Evolutionary conservation across 2,888 invertebrate genomes (phyloP).

Genomic region (Eudiplozoon nipponicum): DNA sequence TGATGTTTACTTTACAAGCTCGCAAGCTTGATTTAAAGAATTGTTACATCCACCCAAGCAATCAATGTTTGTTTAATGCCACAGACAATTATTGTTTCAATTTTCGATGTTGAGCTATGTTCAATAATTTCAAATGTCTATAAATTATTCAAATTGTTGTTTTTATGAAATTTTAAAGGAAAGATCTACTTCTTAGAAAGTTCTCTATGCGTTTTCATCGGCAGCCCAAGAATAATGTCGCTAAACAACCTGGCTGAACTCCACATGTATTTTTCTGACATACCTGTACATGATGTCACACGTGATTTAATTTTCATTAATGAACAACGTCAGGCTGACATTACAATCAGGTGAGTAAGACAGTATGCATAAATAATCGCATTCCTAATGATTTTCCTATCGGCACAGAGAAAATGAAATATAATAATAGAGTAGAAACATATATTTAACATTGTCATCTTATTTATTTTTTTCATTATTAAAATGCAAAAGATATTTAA

Average conservation of each 20-base stretch:
- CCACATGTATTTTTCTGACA: conserved; percentile 22
- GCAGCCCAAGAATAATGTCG: conserved; percentile 22
- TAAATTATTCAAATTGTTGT: no score
- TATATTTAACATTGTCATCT: background rate
- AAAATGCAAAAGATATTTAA: conserved; percentile 12
- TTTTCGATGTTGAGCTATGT: no score
- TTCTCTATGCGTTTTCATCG: conserved; percentile 21
- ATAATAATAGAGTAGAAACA: background rate
- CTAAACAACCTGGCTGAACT: conserved; percentile 22
- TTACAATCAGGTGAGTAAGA: conserved; percentile 22
- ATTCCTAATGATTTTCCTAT: background rate
- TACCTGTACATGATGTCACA: conserved; percentile 24
- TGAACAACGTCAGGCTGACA: conserved; percentile 24
- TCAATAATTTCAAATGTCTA: no score
- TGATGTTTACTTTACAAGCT: no score
- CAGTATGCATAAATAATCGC: no score
- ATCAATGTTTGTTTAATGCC: no score
- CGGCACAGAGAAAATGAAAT: background rate
- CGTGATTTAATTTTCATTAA: conserved; percentile 23
- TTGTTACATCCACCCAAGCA: no score
- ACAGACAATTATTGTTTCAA: no score
- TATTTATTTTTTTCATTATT: background rate
- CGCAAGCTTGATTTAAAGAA: no score
- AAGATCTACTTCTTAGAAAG: conserved; percentile 22
- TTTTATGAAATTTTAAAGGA: no score